Conservation (phyloP, 2,113 vertebrate species). For the Platichthys stellatus region DNA sequence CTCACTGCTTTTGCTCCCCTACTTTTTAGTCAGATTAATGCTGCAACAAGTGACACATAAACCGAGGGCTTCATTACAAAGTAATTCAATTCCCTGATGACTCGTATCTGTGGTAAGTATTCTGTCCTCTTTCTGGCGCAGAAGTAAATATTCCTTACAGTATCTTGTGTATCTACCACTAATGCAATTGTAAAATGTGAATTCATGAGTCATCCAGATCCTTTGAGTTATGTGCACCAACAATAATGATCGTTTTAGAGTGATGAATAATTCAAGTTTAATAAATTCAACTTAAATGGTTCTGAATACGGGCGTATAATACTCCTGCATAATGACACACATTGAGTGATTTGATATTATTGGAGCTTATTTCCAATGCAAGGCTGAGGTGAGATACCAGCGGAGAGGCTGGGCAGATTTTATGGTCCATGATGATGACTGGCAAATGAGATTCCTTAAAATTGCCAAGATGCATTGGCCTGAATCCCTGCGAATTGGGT, state of each 20-base stretch:
- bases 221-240: slow-evolving; percentile 17
- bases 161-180: not conserved
- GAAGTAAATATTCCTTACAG: not conserved
- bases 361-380: slow-evolving; percentile 21
- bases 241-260: slow-evolving; percentile 35
- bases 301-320: slow-evolving; percentile 45
- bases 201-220: slow-evolving; percentile 22
- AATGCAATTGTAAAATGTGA: slow-evolving; percentile 10
- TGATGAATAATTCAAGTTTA: slow-evolving; percentile 45
- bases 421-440: slow-evolving; percentile 34
- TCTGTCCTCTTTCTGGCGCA: not conserved
- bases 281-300: slow-evolving; percentile 42
- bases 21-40: not conserved
- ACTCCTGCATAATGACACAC: slow-evolving; percentile 27
- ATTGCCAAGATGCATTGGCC: slow-evolving; percentile 33
- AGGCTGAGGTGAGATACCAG: slow-evolving; percentile 5
- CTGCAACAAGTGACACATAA: not conserved
- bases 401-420: slow-evolving; percentile 20
- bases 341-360: slow-evolving; percentile 20
- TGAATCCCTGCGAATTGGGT: slow-evolving; percentile 26
- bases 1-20: not conserved
- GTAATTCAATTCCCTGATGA: not conserved
- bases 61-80: not conserved
- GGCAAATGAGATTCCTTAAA: slow-evolving; percentile 43
- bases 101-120: not conserved